Evolutionary conservation across 1,140 invertebrate species (phyloP).

Genomic region (Brachionus calyciflorus): DNA sequence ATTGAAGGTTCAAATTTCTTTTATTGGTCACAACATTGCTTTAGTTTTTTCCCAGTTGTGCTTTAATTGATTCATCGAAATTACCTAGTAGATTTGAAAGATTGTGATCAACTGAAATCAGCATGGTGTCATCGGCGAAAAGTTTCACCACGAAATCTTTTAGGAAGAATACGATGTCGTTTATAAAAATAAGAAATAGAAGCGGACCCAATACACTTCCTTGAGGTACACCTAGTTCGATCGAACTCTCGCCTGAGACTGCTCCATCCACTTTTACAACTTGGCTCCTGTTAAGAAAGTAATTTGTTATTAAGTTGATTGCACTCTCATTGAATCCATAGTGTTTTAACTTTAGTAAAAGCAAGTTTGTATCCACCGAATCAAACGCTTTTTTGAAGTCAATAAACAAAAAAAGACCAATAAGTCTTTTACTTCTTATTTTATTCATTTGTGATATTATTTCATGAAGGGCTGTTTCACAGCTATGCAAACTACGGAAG

Average conservation of each 20-base stretch:
- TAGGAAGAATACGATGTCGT: background rate
- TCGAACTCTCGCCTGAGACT: background rate
- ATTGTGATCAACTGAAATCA: too few species aligned
- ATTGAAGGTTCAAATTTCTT: too few species aligned
- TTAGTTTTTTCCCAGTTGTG: too few species aligned
- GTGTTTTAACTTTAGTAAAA: background rate
- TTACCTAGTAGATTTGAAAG: too few species aligned
- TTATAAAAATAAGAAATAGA: constrained; percentile 21
- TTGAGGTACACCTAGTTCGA: constrained; percentile 7
- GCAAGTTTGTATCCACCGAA: background rate
- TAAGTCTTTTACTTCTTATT: background rate
- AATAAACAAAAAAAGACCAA: constrained; percentile 4
- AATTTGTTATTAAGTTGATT: constrained; percentile 14
- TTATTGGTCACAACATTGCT: too few species aligned
- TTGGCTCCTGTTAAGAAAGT: constrained; percentile 6
- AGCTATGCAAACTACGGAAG: background rate
- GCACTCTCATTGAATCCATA: background rate
- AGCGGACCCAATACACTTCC: background rate
- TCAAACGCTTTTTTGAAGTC: constrained; percentile 44
- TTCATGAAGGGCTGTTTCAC: background rate
- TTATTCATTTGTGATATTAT: background rate
- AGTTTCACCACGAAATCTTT: too few species aligned
- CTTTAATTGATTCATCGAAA: too few species aligned
- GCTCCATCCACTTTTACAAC: background rate
- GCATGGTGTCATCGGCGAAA: too few species aligned